Evolutionary conservation across 2,113 vertebrate genomes (phyloP).

Genomic region (Anguilla rostrata): DNA sequence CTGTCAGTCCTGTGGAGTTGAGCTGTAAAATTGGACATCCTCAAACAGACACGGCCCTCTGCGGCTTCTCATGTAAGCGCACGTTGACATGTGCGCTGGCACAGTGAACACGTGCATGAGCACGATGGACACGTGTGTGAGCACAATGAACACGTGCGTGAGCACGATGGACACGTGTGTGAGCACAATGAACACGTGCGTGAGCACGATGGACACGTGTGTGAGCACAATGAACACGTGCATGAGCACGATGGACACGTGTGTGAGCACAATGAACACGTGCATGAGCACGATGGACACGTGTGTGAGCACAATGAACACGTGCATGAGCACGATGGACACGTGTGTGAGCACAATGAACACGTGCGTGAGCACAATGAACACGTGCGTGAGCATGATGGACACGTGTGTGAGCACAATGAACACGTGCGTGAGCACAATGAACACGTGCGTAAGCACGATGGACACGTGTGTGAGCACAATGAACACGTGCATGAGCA

Average conservation of each 20-base stretch:
- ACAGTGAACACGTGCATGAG: slow-evolving; percentile 21
- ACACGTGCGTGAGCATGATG: slow-evolving; percentile 23
- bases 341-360: no score
- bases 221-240: no score
- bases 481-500: slow-evolving; percentile 46
- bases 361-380: background rate
- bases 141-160: no score
- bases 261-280: no score
- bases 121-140: background rate
- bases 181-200: slow-evolving; percentile 47
- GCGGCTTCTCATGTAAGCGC: slow-evolving; percentile 59
- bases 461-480: background rate
- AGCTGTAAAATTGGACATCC: slow-evolving; percentile 97
- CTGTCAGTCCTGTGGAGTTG: slow-evolving; percentile 88
- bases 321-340: no score
- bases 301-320: no score
- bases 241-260: no score
- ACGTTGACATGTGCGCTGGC: background rate
- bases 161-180: no score
- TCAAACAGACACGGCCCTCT: slow-evolving; percentile 78
- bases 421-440: no score
- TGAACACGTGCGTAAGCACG: no score
- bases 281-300: no score
- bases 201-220: no score
- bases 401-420: background rate